These are phyloP conservation scores for Oscheius sp. DNA, from an alignment of 2,888 invertebrate genomes.

Conservation along the genomic window DNA sequence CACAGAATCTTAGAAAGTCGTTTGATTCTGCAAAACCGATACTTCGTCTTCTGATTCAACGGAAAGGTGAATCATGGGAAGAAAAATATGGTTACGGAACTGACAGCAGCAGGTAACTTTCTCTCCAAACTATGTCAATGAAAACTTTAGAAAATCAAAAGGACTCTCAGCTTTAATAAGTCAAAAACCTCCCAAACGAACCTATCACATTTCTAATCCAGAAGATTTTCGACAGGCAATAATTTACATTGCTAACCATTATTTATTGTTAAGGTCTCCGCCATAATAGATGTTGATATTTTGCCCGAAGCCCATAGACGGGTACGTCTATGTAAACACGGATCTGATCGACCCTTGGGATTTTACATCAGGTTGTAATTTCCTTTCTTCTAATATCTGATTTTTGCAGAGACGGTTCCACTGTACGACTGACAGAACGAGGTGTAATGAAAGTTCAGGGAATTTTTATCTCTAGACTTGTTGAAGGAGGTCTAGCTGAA, in stretches of 20 bases:
- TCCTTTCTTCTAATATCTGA: not conserved
- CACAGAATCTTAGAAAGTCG: conserved; percentile 68
- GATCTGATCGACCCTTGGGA: conserved; percentile 91
- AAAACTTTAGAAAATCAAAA: conserved; percentile 32
- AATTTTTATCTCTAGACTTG: conserved; percentile 96
- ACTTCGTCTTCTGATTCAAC: conserved; percentile 87
- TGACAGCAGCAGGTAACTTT: conserved; percentile 67
- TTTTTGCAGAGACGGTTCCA: conserved; percentile 70
- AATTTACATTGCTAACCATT: not conserved
- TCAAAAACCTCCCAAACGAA: conserved; percentile 55
- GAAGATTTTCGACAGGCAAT: conserved; percentile 90
- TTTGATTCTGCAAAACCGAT: conserved; percentile 72
- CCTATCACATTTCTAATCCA: conserved; percentile 84
- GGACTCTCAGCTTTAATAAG: conserved; percentile 51
- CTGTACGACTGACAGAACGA: conserved; percentile 82
- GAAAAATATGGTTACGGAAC: conserved; percentile 93
- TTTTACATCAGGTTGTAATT: conserved; percentile 83
- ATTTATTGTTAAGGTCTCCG: conserved; percentile 82
- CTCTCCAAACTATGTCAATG: not conserved
- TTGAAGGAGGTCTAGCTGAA: conserved; percentile 91
- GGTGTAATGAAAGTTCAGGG: conserved; percentile 72
- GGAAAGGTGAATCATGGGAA: conserved; percentile 85
- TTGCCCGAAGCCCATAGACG: conserved; percentile 96
- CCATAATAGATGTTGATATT: conserved; percentile 98
- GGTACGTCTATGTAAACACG: conserved; percentile 92